Base-by-base conservation (phyloP, 30 jellyfish, hydroid and myxozoan genomes). In the Cassiopea xamachana region DNA sequence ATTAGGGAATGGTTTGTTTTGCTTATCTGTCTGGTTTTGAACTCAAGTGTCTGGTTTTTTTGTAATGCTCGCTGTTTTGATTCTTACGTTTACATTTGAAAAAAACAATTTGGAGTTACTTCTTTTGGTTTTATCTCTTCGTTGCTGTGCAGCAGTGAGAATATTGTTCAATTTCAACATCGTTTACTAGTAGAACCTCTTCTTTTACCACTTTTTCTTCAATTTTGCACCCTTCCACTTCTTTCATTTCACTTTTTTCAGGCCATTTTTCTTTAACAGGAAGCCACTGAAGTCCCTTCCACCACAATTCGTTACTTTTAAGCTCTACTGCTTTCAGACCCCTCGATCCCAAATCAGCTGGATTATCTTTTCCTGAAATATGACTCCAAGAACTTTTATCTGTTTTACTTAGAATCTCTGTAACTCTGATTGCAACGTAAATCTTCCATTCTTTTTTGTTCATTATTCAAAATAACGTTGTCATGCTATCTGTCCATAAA, bases 311-410 rank as follows among this genome's bases (percentile, higher is more conserved):
- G 60, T 79, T 87, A 44, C 17, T 73, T 18, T 67, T 70, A 15
- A 58, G 39, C 12, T 80, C 87, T 64, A 46, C 55, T 49, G 76
- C 74, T 4, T 93, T 18, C 69, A 48, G 73, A 10, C 93, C 96
- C 45, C 96, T 48, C 10, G 94, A 77, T 44, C 87, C 96, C 60
- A 80, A 7, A 79, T 87, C 94, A 46, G 94, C 93, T 61, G 94
- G 92, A 72, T 87, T 87, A 44, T 60, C 71, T 45, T 85, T 59
- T 2, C 83, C 78, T n/a, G 89, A 89, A 39, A 90, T 43, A 43
- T 73, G 62, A 8, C 19, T 87, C 94, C 94, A 87, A 16, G 46
- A 27, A 58, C n/a, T 48, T 7, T 12, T 45, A 4, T 48, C 47
- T 2, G 90, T 76, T 47, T 44, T 55, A 44, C 79, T 46, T 72